These are phyloP conservation scores for Campylomormyrus tamandua DNA, from an alignment of 2,113 vertebrate genomes.

Conservation along the genomic window DNA sequence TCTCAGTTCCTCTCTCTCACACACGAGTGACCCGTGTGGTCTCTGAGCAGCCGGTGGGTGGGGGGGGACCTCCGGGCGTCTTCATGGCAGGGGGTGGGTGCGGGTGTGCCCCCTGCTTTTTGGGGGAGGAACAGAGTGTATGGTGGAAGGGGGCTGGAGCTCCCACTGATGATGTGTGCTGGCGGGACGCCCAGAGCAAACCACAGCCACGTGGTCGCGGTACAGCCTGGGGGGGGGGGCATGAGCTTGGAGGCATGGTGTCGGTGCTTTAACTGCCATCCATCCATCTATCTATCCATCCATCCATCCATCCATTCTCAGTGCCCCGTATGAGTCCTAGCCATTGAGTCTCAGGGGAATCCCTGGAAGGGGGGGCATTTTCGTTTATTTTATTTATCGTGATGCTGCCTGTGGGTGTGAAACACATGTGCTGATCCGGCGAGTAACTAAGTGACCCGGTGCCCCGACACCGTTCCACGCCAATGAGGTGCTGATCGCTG, in stretches of 20 bases:
- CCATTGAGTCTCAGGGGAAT: not conserved
- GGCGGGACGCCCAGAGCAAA: not conserved
- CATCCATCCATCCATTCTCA: not conserved
- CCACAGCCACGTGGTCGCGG: not conserved
- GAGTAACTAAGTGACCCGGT: not conserved
- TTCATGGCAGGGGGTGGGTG: not conserved
- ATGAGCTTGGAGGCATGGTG: not conserved
- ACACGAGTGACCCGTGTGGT: not conserved
- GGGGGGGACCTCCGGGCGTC: too few relatives aligned
- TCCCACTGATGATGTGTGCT: not conserved
- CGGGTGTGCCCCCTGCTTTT: not conserved
- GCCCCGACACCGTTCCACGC: not conserved
- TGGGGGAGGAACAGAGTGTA: not conserved
- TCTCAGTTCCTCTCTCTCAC: not conserved
- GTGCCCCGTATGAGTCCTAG: not conserved
- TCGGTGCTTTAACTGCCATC: not conserved
- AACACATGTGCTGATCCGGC: not conserved
- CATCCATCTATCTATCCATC: too few relatives aligned
- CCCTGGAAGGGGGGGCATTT: not conserved
- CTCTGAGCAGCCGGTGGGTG: not conserved
- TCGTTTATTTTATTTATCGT: not conserved
- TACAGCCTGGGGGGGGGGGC: too few relatives aligned
- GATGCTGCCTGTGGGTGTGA: not conserved
- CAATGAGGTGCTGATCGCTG: not conserved
- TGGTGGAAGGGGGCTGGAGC: not conserved